Conservation (phyloP, 1,140 invertebrate genomes). For the Drosophila melanogaster region Release_6_plus_ISO1_MT NC_004354.4:7557501-7558000, state of each 20-base stretch:
- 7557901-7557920: too few species aligned
- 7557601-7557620: slow-evolving; percentile 72
- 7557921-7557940: too few species aligned
- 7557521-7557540: not conserved
- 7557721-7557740: slow-evolving; percentile 2
- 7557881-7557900: too few species aligned
- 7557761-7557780: slow-evolving; percentile 7
- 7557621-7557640: slow-evolving; percentile 61
- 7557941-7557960: too few species aligned
- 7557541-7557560: not conserved
- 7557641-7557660: slow-evolving; percentile 73
- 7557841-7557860: too few species aligned
- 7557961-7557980: too few species aligned
- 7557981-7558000: not conserved
- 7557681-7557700: slow-evolving; percentile 61
- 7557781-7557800: accelerated
- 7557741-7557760: slow-evolving; percentile 16
- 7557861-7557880: too few species aligned
- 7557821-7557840: too few species aligned
- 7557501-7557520: slow-evolving; percentile 14
- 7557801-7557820: not conserved
- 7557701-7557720: slow-evolving; percentile 1
- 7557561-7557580: slow-evolving; percentile 41
- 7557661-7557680: slow-evolving; percentile 79
- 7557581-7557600: slow-evolving; percentile 71